phyloP scores from a whole-genome alignment of 1,140 invertebrate genomes.

The Lasaia peninsularis region DNA sequence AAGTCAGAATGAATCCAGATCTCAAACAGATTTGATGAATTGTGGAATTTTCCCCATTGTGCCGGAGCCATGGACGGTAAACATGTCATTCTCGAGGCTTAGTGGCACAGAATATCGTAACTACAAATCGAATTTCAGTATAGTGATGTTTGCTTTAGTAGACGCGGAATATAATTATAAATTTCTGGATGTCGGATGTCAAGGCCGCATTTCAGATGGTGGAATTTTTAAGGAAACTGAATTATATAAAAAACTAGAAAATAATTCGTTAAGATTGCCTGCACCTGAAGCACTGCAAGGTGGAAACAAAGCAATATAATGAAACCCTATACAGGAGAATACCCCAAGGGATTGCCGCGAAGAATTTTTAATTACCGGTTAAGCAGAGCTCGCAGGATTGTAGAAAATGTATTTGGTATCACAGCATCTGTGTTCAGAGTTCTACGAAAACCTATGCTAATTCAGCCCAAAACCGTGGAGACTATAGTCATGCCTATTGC shows the following conservation, averaged over 20 bases:
- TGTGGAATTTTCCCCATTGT: neutral
- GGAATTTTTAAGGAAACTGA: too few species aligned
- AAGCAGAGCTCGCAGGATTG: neutral
- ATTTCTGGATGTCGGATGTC: too few species aligned
- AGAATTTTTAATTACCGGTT: slow-evolving; percentile 4
- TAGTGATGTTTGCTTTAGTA: too few species aligned
- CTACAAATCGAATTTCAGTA: too few species aligned
- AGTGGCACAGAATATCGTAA: too few species aligned
- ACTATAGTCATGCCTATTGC: too few species aligned
- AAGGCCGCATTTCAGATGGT: too few species aligned
- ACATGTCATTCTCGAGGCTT: neutral
- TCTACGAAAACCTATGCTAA: neutral
- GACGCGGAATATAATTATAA: too few species aligned
- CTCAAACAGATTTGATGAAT: neutral
- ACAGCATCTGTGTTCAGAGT: slow-evolving; percentile 2
- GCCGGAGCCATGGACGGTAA: neutral
- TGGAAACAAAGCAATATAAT: neutral
- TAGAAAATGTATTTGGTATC: slow-evolving; percentile 18
- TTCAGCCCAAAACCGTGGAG: too few species aligned
- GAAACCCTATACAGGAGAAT: slow-evolving; percentile 7
- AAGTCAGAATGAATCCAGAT: neutral
- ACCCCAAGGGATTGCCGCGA: neutral
- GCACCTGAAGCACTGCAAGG: slow-evolving; percentile 4
- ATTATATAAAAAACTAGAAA: too few species aligned
- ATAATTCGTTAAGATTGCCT: neutral